Conservation (phyloP, 2,113 vertebrate species). For the Microcebus tavaratra region DNA sequence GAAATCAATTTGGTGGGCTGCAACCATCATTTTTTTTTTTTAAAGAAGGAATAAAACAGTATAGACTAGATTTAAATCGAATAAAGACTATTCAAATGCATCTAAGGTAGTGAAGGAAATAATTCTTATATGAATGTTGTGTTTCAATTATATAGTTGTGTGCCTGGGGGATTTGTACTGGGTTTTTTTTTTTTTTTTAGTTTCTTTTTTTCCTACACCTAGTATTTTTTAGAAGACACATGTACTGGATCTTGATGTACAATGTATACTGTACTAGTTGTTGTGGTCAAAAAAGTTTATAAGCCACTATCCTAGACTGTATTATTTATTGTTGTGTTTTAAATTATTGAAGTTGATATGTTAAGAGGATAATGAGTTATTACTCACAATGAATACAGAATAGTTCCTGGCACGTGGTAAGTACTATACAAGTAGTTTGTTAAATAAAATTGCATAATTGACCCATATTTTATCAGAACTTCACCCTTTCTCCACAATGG, state of each 20-base stretch:
- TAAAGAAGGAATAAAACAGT: background rate
- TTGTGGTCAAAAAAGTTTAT: background rate
- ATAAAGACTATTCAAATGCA: background rate
- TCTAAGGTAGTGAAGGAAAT: background rate
- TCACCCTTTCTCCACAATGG: background rate
- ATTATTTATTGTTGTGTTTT: background rate
- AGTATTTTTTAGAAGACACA: too few relatives aligned
- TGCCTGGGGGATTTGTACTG: background rate
- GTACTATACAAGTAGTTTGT: background rate
- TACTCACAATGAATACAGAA: background rate
- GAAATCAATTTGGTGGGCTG: conserved; percentile 12
- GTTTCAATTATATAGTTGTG: background rate
- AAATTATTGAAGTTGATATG: background rate
- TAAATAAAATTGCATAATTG: background rate
- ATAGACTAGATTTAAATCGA: background rate
- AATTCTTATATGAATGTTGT: background rate
- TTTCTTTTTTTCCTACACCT: too few relatives aligned
- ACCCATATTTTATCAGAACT: background rate
- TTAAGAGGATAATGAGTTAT: background rate
- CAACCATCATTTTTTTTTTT: background rate
- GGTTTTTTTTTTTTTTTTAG: background rate
- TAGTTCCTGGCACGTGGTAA: background rate
- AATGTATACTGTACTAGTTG: background rate
- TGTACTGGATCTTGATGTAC: background rate
- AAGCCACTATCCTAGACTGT: background rate